Evolutionary conservation across 2,888 invertebrate genomes (phyloP).

Genomic region (Microplitis deprimator): DNA sequence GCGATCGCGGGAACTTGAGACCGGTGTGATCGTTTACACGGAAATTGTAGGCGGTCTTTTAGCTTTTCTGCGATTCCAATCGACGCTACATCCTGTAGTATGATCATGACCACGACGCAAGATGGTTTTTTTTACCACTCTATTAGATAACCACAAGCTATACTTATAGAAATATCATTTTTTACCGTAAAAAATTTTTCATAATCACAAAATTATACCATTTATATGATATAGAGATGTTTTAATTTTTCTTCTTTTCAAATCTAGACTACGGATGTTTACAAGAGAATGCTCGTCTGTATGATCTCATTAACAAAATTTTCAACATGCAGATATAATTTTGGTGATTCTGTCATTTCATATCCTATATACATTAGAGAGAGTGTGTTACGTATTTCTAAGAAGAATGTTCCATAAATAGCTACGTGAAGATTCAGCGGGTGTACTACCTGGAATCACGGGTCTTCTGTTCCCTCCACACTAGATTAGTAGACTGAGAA

Average conservation of each 20-base stretch:
- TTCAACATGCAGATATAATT: constrained; percentile 29
- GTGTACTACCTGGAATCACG: constrained; percentile 51
- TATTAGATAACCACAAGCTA: neutral
- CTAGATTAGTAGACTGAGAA: constrained; percentile 7
- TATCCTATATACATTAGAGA: constrained; percentile 18
- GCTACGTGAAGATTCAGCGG: constrained; percentile 48
- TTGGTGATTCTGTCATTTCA: constrained; percentile 18
- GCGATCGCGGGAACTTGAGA: constrained; percentile 45
- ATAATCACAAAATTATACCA: neutral
- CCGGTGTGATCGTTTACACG: constrained; percentile 51
- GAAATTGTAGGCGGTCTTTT: constrained; percentile 52
- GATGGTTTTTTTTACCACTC: neutral
- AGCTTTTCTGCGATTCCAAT: constrained; percentile 36
- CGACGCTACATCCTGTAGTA: constrained; percentile 36
- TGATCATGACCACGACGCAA: neutral
- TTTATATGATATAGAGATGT: neutral
- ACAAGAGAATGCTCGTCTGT: neutral
- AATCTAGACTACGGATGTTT: neutral
- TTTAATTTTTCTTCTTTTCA: constrained; percentile 6
- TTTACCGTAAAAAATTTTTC: neutral
- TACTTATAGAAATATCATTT: neutral
- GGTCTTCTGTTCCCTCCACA: constrained; percentile 44
- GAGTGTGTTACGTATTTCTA: constrained; percentile 41
- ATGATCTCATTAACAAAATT: constrained; percentile 16
- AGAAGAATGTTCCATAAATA: constrained; percentile 46